These are phyloP conservation scores for Cyclina sinensis DNA, from an alignment of 1,140 invertebrate genomes.

Conservation along the genomic window DNA sequence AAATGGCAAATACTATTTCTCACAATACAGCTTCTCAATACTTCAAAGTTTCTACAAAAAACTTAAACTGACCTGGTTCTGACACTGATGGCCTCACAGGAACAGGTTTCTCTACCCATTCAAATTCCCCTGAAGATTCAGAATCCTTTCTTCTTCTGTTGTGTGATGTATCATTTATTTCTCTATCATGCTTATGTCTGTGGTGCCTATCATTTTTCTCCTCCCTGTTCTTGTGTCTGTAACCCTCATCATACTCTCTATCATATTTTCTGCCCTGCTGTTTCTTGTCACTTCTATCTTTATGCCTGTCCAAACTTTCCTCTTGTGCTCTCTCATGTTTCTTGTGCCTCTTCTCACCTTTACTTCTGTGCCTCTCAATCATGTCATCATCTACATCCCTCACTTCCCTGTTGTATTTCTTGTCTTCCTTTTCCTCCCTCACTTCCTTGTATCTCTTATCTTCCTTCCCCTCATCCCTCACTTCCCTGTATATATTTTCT, in stretches of 20 bases:
- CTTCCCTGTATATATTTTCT: constrained; percentile 61
- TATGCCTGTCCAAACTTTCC: no score
- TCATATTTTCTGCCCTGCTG: background rate
- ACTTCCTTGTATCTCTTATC: background rate
- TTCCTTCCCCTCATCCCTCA: background rate
- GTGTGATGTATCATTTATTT: background rate
- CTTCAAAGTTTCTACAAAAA: no score
- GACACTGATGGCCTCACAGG: constrained; percentile 13
- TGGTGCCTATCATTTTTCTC: background rate
- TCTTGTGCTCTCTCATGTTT: background rate
- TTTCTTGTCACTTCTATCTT: background rate
- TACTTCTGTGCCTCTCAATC: background rate
- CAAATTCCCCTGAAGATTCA: constrained; percentile 61
- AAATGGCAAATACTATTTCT: no score
- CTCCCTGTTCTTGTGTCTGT: background rate
- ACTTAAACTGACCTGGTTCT: constrained; percentile 51
- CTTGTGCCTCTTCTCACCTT: background rate
- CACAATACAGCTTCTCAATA: no score
- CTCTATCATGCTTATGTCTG: background rate
- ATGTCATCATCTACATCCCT: background rate
- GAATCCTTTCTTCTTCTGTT: constrained; percentile 45
- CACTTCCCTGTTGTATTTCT: background rate
- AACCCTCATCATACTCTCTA: background rate
- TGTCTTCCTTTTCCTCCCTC: background rate
- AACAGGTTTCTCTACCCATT: constrained; percentile 73